These are phyloP conservation scores for Ophraella communa DNA, from an alignment of 2,888 invertebrate species.

Conservation along the genomic window DNA sequence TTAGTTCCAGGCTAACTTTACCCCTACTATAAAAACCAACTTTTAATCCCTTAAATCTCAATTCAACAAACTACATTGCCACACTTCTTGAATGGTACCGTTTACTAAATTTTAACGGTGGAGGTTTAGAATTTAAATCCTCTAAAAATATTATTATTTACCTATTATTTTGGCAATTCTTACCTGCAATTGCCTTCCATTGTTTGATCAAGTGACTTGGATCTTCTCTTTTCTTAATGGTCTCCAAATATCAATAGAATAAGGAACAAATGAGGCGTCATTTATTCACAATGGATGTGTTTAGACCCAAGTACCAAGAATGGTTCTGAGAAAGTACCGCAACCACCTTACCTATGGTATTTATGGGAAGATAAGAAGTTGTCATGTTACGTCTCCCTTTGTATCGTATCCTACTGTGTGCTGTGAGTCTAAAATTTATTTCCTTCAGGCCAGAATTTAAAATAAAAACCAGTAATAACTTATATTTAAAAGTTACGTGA, in stretches of 20 bases:
- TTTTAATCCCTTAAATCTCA: too few species aligned
- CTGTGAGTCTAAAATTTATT: background rate
- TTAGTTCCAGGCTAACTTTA: too few species aligned
- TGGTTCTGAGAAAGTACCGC: slow-evolving; percentile 7
- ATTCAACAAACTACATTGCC: too few species aligned
- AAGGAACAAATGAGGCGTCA: slow-evolving; percentile 16
- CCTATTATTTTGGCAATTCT: background rate
- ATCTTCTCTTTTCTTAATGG: background rate
- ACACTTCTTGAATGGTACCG: too few species aligned
- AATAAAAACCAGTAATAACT: too few species aligned
- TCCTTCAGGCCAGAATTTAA: background rate
- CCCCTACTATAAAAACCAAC: too few species aligned
- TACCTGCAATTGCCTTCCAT: background rate
- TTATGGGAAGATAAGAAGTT: slow-evolving; percentile 9
- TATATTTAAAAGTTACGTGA: too few species aligned
- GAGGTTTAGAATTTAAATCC: too few species aligned
- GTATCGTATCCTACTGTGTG: background rate
- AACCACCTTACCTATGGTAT: slow-evolving; percentile 1
- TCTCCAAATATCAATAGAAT: background rate
- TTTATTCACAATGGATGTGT: slow-evolving; percentile 16
- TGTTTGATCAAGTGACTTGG: background rate
- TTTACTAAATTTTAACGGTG: too few species aligned
- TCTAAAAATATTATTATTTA: background rate
- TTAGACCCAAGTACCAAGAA: slow-evolving; percentile 23
- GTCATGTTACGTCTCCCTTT: slow-evolving; percentile 1